Conservation (phyloP, 2,113 vertebrate species). For the Tretioscincus oriximinensis region DNA sequence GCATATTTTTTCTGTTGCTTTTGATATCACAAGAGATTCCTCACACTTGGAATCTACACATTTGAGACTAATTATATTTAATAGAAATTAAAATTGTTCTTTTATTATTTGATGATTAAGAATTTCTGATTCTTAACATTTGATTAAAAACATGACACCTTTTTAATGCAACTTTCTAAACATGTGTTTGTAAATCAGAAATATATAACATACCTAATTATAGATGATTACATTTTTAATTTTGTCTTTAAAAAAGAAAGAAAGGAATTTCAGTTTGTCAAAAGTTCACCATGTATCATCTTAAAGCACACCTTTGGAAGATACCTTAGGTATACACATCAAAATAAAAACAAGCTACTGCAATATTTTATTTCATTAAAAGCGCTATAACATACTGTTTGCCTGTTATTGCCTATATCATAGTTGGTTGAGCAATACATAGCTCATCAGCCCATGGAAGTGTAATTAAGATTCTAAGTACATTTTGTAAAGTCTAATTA, state of each 20-base stretch:
- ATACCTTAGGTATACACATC: neutral
- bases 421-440: constrained; percentile 4
- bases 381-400: neutral
- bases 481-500: neutral
- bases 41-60: no score
- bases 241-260: neutral
- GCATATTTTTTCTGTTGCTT: no score
- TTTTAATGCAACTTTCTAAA: neutral
- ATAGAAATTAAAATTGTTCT: neutral
- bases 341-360: neutral
- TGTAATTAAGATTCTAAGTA: neutral
- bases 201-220: neutral
- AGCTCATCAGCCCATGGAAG: neutral
- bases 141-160: neutral
- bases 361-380: neutral
- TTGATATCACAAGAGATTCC: no score
- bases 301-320: neutral
- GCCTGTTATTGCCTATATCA: neutral
- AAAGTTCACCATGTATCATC: neutral
- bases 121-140: neutral
- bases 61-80: no score
- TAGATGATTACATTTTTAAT: neutral
- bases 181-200: neutral
- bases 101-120: neutral
- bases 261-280: neutral